Base-by-base conservation (phyloP, 2,113 vertebrate species). In the Coptodon bakossiorum region DNA sequence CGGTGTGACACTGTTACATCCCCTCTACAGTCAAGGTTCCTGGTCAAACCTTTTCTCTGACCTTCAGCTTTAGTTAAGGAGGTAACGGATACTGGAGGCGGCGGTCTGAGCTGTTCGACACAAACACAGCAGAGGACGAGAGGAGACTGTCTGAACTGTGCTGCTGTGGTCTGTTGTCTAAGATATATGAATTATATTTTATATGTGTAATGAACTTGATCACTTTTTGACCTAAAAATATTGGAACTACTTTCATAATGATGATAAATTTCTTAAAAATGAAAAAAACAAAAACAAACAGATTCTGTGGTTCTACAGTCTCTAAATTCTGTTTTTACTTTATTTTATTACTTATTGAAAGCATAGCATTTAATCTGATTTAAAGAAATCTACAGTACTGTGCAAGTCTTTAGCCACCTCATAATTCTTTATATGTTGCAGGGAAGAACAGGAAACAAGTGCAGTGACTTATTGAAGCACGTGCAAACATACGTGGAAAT, bases 31-130 rank as follows among this genome's bases (percentile, higher is more conserved):
- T 76, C n/a, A 31, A 22, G 79, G 43, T 19, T 59, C 56, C 50
- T n/a, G 10, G 27, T 78, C 45, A 52, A 52, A 52, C 45, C 73
- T 31, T 31, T 17, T 48, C 83, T 29, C 29, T 80, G 89, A 88
- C 90, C 90, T 93, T 91, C 61, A 83, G 61, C 83, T 66, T 31
- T 24, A 66, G 80, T 88, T 29, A 78, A 73, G 61, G 68, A 73
- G 88, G 89, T 59, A 93, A 90, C 61, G 5, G 83, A 94, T 85
- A 90, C 80, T 38, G 48, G n/a, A 86, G 36, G 45, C 76, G 84
- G 87, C 2, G 29, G 85, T 84, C 63, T 45, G 38, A 90, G 61
- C 81, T 53, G 80, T 81, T 80, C 17, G 52, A 68, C 80, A 24
- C 82, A 38, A 68, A 78, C 13, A 82, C 83, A 59, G 11, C 81